phyloP scores from a whole-genome alignment of 2,113 vertebrate species.

The Trematomus loennbergii region DNA sequence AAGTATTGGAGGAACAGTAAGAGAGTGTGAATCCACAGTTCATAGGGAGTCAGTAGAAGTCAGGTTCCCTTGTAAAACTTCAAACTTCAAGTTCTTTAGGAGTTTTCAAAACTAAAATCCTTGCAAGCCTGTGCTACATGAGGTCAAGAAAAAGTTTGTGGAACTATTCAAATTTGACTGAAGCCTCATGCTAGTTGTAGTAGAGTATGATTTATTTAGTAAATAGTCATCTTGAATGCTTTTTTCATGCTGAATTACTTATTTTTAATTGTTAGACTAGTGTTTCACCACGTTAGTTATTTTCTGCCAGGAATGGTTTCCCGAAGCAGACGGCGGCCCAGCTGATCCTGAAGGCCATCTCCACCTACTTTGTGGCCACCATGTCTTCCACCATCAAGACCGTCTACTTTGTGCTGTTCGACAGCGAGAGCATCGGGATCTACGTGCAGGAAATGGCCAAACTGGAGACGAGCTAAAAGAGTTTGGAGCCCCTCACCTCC shows the following conservation, averaged over 20 bases:
- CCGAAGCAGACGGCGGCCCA: conserved; percentile 98
- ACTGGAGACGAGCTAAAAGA: conserved; percentile 91
- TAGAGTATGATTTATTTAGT: too few relatives aligned
- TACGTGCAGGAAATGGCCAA: conserved; percentile 99
- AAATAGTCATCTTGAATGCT: too few relatives aligned
- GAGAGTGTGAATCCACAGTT: not conserved
- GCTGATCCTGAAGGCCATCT: conserved; percentile 98
- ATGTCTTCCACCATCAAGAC: conserved; percentile 99
- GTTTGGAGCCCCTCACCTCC: conserved; percentile 5
- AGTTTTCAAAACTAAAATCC: too few relatives aligned
- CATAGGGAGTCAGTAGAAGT: too few relatives aligned
- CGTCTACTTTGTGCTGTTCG: conserved; percentile 97
- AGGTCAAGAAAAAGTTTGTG: too few relatives aligned
- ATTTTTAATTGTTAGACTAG: too few relatives aligned
- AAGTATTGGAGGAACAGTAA: not conserved
- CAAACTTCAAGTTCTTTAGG: too few relatives aligned
- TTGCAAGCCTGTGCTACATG: too few relatives aligned
- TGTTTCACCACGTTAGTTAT: not conserved
- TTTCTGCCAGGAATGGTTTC: conserved; percentile 90
- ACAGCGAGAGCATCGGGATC: conserved; percentile 99
- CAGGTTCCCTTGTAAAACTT: too few relatives aligned
- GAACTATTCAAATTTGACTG: too few relatives aligned
- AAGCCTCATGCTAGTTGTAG: too few relatives aligned
- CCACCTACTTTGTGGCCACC: conserved; percentile 97
- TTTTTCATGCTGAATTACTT: too few relatives aligned